Base-by-base conservation (phyloP, 1,140 invertebrate species). In the Sitophilus oryzae region DNA sequence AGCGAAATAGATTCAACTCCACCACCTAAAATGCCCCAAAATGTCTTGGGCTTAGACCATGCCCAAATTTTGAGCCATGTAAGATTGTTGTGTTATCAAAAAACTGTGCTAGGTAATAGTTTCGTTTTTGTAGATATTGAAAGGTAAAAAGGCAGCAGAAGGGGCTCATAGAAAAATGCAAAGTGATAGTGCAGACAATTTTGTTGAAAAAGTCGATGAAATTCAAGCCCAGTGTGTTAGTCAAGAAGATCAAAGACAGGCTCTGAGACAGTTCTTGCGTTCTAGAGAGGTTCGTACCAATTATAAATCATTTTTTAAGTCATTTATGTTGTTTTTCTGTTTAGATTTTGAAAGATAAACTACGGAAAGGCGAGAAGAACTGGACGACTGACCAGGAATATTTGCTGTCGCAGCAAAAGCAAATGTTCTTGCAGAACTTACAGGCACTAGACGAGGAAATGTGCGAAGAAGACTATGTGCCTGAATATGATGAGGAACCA, bases 1-100 rank as follows among this genome's bases (percentile, higher is more conserved):
- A 2, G 3, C 3, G 22, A 18, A n/a, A 40, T 60, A 42, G 30
- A 66, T 30, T 30, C 69, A 11, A 49, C 68, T 20, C 71, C 76
- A 45, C 67, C 74, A 8, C 65, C 68, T 6, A 63, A 79, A 47
- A 89, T 89, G 85, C 79, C 78, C 15, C 77, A 88, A 42, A 78
- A 83, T 72, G 78, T 87, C 11, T 77, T 86, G 38, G 85, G 84
- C 42, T 69, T 90, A 34, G 75, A 88, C 69, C 83, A 84, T 64
- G 63, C 64, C 0, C 66, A 70, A 42, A 84, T 89, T 15, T 80
- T 86, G 78, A 53, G n/a, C n/a, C n/a, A n/a, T n/a, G n/a, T n/a
- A n/a, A n/a, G n/a, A n/a, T n/a, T n/a, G n/a, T n/a, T n/a, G n/a
- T n/a, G n/a, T n/a, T n/a, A n/a, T n/a, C n/a, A n/a, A n/a, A n/a